Conservation (phyloP, 2,888 invertebrate species). For the Globia sparganii region DNA sequence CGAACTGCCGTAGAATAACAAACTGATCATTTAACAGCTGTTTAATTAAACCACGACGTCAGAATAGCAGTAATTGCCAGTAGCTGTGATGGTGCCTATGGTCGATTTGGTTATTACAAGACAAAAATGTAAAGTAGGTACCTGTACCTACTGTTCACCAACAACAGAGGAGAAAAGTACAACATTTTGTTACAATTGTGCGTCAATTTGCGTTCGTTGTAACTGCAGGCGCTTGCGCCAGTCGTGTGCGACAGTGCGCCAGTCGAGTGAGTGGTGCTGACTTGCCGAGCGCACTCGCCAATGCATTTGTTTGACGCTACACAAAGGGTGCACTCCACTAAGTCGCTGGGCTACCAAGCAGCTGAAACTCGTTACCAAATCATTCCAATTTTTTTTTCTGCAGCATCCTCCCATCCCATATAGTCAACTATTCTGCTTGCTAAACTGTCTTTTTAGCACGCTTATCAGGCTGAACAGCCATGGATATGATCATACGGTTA, state of each 20-base stretch:
- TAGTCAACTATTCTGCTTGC: not conserved
- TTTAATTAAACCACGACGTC: constrained; percentile 33
- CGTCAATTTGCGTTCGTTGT: constrained; percentile 25
- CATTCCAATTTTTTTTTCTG: not conserved
- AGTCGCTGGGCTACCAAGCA: constrained; percentile 42
- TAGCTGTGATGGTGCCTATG: not conserved
- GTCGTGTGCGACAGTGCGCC: constrained; percentile 1
- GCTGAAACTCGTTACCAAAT: constrained; percentile 6
- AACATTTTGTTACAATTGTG: constrained; percentile 14
- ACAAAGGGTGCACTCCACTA: constrained; percentile 58
- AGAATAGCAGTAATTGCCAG: not conserved
- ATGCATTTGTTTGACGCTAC: constrained; percentile 66
- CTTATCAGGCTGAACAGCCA: not conserved
- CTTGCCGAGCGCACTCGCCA: constrained; percentile 54
- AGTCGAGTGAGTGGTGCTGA: constrained; percentile 54
- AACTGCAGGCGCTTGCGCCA: constrained; percentile 30
- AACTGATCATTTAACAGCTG: constrained; percentile 20
- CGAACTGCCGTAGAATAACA: constrained; percentile 10
- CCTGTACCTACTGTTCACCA: too few species aligned
- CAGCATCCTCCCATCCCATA: too few species aligned
- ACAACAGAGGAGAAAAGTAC: not conserved
- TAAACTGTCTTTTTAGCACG: not conserved
- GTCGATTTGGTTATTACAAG: not conserved
- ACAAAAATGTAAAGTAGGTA: too few species aligned
- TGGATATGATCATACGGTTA: not conserved